These are phyloP conservation scores for Nymphalis c-album DNA, from an alignment of 2,888 invertebrate genomes.

Conservation along the genomic window DNA sequence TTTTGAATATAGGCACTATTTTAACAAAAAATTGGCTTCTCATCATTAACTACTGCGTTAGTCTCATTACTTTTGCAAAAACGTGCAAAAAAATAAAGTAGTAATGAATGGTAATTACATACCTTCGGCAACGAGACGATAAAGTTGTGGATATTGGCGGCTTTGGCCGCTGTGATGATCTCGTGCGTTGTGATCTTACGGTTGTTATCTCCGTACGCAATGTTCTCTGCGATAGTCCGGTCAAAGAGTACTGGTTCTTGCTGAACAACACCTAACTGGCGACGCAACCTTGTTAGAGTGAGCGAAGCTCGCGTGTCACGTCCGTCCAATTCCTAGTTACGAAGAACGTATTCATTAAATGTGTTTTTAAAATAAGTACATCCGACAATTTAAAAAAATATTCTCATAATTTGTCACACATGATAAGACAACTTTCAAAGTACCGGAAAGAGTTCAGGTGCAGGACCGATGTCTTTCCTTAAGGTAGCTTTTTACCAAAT, in stretches of 20 bases:
- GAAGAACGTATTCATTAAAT: not conserved
- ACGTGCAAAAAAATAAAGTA: too few species aligned
- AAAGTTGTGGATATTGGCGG: slow-evolving; percentile 91
- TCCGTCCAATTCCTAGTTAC: slow-evolving; percentile 74
- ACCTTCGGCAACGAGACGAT: slow-evolving; percentile 86
- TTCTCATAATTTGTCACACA: not conserved
- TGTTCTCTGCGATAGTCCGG: slow-evolving; percentile 90
- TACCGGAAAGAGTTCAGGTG: too few species aligned
- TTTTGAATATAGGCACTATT: not conserved
- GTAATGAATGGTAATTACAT: slow-evolving; percentile 7
- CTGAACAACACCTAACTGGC: slow-evolving; percentile 89
- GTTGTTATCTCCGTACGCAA: slow-evolving; percentile 91
- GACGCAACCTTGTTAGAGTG: slow-evolving; percentile 85
- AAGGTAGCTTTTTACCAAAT: too few species aligned
- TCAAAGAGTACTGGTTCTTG: slow-evolving; percentile 94
- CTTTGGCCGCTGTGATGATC: slow-evolving; percentile 87
- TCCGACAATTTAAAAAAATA: not conserved
- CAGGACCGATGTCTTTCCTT: too few species aligned
- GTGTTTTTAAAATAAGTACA: not conserved
- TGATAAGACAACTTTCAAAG: too few species aligned
- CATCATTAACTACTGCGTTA: too few species aligned
- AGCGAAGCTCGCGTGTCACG: slow-evolving; percentile 80
- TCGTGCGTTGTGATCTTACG: slow-evolving; percentile 86
- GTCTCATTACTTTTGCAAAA: too few species aligned
- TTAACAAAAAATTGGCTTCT: not conserved